A percentile compares a stretch with the other conserved stretches of the same genome.
Evolutionary conservation across 2,888 invertebrate species (phyloP).

Genomic region (Zele albiditarsus): DNA sequence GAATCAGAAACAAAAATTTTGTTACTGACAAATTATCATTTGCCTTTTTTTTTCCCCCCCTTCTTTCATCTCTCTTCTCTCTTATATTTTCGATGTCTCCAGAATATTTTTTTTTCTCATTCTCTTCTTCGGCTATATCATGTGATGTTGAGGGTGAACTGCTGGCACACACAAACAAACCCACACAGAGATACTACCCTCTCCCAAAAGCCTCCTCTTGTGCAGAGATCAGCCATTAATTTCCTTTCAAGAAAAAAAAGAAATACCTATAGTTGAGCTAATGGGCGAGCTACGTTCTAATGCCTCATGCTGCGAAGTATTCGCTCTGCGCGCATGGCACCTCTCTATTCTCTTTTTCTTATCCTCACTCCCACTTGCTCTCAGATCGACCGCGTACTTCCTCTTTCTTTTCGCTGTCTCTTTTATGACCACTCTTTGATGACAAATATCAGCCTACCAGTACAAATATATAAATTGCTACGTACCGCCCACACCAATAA

Average conservation of each 20-base stretch:
- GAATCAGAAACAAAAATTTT: slow-evolving; percentile 3
- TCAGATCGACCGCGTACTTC: too few relatives aligned
- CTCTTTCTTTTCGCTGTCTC: slow-evolving; percentile 61
- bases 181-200: not conserved
- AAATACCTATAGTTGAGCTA: slow-evolving; percentile 67
- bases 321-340: not conserved
- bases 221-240: slow-evolving; percentile 69
- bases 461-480: slow-evolving; percentile 72
- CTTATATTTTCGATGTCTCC: not conserved
- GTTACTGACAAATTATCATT: slow-evolving; percentile 1
- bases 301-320: slow-evolving; percentile 70
- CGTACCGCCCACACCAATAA: slow-evolving; percentile 47
- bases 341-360: slow-evolving; percentile 42
- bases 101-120: not conserved
- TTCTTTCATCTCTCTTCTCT: not conserved
- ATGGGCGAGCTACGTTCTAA: slow-evolving; percentile 71
- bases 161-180: not conserved
- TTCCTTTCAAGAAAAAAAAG: slow-evolving; percentile 66
- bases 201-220: not conserved
- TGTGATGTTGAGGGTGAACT: not conserved
- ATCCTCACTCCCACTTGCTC: slow-evolving; percentile 47
- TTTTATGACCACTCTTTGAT: slow-evolving; percentile 73
- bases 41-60: not conserved
- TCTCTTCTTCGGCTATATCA: not conserved
- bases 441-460: slow-evolving; percentile 70